Evolutionary conservation across 2,888 invertebrate genomes (phyloP).

Genomic region (Cantharis rustica): DNA sequence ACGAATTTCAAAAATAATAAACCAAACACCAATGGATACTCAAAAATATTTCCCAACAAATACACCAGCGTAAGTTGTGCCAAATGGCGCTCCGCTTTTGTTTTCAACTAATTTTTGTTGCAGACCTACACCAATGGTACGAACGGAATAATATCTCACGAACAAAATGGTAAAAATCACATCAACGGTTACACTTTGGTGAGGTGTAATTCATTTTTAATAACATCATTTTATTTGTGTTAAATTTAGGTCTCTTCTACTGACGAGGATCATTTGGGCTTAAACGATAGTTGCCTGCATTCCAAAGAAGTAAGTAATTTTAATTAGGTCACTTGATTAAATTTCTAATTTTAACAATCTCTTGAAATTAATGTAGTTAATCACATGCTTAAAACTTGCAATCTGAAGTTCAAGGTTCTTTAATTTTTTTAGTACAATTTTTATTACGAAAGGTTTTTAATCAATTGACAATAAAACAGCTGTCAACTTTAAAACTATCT

Average conservation of each 20-base stretch:
- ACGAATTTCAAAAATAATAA: constrained; percentile 28
- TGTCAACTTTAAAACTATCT: too few species aligned
- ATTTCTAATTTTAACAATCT: not conserved
- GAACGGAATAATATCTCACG: not conserved
- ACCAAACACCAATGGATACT: constrained; percentile 25
- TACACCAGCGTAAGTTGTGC: constrained; percentile 35
- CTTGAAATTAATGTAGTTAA: not conserved
- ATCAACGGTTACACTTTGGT: constrained; percentile 27
- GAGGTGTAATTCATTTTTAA: not conserved
- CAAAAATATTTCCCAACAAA: constrained; percentile 33
- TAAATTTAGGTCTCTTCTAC: constrained; percentile 30
- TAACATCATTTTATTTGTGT: not conserved
- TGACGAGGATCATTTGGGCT: constrained; percentile 27
- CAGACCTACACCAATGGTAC: not conserved
- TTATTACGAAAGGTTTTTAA: not conserved
- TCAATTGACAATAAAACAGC: too few species aligned
- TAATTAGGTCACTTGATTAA: not conserved
- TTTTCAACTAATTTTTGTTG: not conserved
- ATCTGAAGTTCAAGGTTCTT: not conserved
- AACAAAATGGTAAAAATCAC: not conserved
- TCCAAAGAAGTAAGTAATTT: constrained; percentile 15
- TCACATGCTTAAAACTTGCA: not conserved
- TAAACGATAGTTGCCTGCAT: constrained; percentile 11
- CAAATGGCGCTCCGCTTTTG: not conserved
- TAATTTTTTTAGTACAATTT: not conserved